Conservation (phyloP, 37 sponge, comb jelly and placozoan species). For the Aplysina aerophoba region DNA sequence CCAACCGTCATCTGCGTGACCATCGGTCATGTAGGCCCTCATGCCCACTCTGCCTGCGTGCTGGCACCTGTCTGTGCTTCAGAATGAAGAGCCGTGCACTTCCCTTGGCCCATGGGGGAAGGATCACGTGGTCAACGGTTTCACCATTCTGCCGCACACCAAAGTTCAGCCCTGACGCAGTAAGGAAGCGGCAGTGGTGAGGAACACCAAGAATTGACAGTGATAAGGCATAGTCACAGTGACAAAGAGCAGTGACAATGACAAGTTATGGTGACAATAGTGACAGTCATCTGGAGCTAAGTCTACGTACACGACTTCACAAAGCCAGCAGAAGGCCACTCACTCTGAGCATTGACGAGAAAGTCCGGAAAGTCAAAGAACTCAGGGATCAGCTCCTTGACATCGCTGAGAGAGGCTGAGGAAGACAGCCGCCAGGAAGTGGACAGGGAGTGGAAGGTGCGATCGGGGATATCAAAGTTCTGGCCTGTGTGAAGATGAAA, state of each 20-base stretch:
- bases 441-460: slow-evolving; percentile 89
- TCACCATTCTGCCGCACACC: slow-evolving; percentile 91
- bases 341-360: slow-evolving; percentile 84
- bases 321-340: too few relatives aligned
- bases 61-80: slow-evolving; percentile 87
- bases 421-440: slow-evolving; percentile 95
- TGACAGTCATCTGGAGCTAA: background rate
- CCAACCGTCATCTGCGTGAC: background rate
- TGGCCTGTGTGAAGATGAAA: slow-evolving; percentile 37
- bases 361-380: slow-evolving; percentile 98
- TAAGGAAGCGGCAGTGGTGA: background rate
- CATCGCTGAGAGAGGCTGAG: slow-evolving; percentile 90
- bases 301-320: too few relatives aligned
- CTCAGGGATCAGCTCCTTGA: slow-evolving; percentile 98
- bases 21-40: background rate
- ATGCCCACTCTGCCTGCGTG: background rate
- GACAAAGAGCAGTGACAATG: slow-evolving; percentile 4
- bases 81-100: slow-evolving; percentile 83
- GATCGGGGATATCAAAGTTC: slow-evolving; percentile 95
- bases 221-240: background rate
- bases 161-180: slow-evolving; percentile 77
- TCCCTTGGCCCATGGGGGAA: slow-evolving; percentile 91
- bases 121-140: slow-evolving; percentile 79
- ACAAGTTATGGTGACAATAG: background rate
- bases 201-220: background rate